Evolutionary conservation across 2,797 vertebrate species (phyloP).

Genomic region (Meda fulgida): DNA sequence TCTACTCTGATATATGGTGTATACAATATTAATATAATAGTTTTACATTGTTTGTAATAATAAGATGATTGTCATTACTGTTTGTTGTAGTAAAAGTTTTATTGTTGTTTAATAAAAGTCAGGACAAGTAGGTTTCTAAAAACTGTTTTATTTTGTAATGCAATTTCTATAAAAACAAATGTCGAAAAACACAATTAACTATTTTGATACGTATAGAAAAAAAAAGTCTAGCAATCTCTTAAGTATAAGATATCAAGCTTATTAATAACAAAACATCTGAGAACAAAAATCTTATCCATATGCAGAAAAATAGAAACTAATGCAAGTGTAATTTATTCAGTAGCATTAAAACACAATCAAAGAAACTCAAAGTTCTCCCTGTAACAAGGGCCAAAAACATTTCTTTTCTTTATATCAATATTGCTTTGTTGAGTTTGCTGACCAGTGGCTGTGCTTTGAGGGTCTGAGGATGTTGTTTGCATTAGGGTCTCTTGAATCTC

Average conservation of each 20-base stretch:
- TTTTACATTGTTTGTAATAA: neutral
- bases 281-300: neutral
- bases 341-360: conserved; percentile 12
- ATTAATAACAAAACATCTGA: neutral
- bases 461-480: neutral
- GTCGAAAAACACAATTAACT: neutral
- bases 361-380: conserved; percentile 45
- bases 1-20: neutral
- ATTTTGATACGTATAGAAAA: neutral
- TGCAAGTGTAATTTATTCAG: neutral
- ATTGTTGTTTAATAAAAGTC: neutral
- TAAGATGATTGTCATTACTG: neutral
- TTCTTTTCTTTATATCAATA: conserved; percentile 30
- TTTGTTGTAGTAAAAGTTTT: neutral
- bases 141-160: conserved; percentile 24
- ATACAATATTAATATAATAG: neutral
- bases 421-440: neutral
- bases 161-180: neutral
- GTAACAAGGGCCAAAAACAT: conserved; percentile 33
- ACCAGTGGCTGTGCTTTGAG: neutral
- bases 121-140: conserved; percentile 12
- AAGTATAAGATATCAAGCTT: neutral
- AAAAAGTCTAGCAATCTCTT: neutral
- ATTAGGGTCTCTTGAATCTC: neutral
- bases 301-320: neutral